Evolutionary conservation across 2,888 invertebrate genomes (phyloP).

Genomic region (Lutraria lutraria): DNA sequence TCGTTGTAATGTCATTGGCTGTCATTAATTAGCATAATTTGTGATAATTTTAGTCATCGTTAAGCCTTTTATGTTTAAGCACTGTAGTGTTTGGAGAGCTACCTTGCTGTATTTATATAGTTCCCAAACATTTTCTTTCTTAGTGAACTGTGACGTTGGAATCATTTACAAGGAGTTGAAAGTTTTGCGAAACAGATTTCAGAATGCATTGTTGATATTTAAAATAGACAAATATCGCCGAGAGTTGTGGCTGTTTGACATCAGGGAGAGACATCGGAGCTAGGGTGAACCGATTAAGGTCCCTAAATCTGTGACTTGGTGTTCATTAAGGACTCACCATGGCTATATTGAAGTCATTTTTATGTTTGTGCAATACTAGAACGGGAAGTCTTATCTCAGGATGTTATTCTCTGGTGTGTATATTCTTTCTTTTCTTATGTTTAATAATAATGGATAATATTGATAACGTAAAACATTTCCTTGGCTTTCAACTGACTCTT

Average conservation of each 20-base stretch:
- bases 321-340: conserved; percentile 36
- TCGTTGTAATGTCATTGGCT: conserved; percentile 26
- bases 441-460: too few species aligned
- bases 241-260: background rate
- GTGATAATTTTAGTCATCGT: conserved; percentile 32
- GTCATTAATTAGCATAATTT: conserved; percentile 44
- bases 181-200: background rate
- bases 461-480: too few species aligned
- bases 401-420: conserved; percentile 72
- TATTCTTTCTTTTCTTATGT: background rate
- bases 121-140: background rate
- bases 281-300: background rate
- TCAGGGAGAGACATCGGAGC: background rate
- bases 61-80: conserved; percentile 31
- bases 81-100: background rate
- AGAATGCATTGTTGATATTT: background rate
- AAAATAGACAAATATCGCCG: background rate
- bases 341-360: conserved; percentile 73
- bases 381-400: conserved; percentile 73
- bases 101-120: too few species aligned
- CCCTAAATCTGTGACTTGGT: background rate
- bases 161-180: background rate
- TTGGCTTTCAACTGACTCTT: too few species aligned
- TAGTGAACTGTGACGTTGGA: background rate
- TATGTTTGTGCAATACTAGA: conserved; percentile 72